Conservation (phyloP, 2,113 vertebrate species). For the Misgurnus mizolepis region DNA sequence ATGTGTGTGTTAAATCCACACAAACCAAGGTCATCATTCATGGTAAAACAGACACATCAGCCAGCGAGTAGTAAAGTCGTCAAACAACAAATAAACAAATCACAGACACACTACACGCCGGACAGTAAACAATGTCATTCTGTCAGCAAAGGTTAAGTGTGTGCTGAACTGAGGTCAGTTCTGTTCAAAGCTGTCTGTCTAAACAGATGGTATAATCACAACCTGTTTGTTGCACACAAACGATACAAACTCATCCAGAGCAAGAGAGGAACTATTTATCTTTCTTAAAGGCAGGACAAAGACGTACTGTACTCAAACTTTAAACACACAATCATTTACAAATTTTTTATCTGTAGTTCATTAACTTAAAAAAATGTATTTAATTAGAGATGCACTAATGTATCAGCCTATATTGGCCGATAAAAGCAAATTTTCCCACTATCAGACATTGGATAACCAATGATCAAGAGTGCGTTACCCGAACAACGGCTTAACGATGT, state of each 20-base stretch:
- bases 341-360: neutral
- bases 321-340: neutral
- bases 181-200: neutral
- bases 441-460: too few species aligned
- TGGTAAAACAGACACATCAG: constrained; percentile 43
- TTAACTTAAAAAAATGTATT: neutral
- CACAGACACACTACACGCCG: constrained; percentile 13
- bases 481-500: too few species aligned
- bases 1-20: constrained; percentile 5
- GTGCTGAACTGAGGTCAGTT: neutral
- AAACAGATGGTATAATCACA: constrained; percentile 19
- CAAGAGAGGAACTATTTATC: neutral
- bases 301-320: neutral
- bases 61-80: constrained; percentile 34
- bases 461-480: too few species aligned
- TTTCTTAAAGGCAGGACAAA: neutral
- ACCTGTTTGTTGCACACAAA: neutral
- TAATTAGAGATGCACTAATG: too few species aligned
- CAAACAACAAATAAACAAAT: constrained; percentile 46
- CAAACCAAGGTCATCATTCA: constrained; percentile 36
- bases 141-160: constrained; percentile 21
- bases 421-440: too few species aligned
- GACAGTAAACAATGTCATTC: constrained; percentile 52
- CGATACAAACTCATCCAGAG: neutral
- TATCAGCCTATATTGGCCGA: too few species aligned